phyloP scores from a whole-genome alignment of 1,140 invertebrate species.

The Cydia fagiglandana region DNA sequence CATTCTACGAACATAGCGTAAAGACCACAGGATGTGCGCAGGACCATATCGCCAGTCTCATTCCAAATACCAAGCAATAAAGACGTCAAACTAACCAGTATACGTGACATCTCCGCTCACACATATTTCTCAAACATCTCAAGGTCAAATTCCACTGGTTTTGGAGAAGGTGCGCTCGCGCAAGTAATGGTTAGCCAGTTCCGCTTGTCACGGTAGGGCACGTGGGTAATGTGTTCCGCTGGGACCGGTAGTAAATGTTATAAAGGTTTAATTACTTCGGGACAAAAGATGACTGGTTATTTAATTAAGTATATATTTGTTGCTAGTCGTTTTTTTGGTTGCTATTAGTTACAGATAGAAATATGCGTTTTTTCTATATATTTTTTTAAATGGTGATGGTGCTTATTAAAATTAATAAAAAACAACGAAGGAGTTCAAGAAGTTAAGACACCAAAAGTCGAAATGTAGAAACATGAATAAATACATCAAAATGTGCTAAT shows the following conservation, averaged over 20 bases:
- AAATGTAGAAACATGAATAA: too few species aligned
- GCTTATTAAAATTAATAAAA: too few species aligned
- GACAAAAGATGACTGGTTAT: constrained; percentile 3
- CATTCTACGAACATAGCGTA: background rate
- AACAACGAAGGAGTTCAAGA: too few species aligned
- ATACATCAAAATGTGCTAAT: too few species aligned
- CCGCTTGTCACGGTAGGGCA: constrained; percentile 23
- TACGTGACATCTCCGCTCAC: background rate
- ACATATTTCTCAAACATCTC: background rate
- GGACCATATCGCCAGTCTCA: constrained; percentile 8
- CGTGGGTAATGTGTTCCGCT: background rate
- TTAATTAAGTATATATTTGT: background rate
- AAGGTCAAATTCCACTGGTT: background rate
- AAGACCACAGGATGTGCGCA: constrained; percentile 19
- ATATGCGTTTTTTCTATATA: too few species aligned
- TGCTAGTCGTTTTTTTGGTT: too few species aligned
- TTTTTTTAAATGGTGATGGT: too few species aligned
- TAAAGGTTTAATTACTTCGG: background rate
- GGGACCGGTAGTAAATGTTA: constrained; percentile 1
- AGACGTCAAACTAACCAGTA: background rate
- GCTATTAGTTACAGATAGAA: too few species aligned
- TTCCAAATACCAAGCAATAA: background rate
- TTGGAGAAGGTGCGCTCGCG: background rate
- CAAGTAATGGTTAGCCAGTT: background rate
- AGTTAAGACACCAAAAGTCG: too few species aligned